These are phyloP conservation scores for Pammene aurita DNA, from an alignment of 2,888 invertebrate species.

Conservation along the genomic window DNA sequence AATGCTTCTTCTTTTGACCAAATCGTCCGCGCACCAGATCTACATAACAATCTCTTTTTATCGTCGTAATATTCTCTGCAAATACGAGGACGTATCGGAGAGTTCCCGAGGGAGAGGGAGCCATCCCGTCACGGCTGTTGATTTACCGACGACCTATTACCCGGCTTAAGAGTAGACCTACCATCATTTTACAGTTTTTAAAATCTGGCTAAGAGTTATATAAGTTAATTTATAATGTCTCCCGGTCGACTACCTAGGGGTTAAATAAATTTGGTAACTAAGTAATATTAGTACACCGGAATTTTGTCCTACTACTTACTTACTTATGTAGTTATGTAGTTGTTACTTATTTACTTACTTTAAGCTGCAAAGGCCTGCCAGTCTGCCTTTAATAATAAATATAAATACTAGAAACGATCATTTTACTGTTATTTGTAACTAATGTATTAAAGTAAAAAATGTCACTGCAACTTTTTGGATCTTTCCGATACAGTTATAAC, in stretches of 20 bases:
- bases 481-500: not conserved
- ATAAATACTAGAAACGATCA: too few species aligned
- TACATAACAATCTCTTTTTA: slow-evolving; percentile 39
- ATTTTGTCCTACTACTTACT: too few species aligned
- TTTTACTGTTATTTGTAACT: not conserved
- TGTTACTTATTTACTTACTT: too few species aligned
- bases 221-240: slow-evolving; percentile 34
- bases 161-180: slow-evolving; percentile 34
- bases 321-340: too few species aligned
- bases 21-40: too few species aligned
- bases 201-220: slow-evolving; percentile 35
- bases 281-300: too few species aligned
- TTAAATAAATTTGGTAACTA: too few species aligned
- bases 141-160: slow-evolving; percentile 38
- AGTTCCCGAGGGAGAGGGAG: slow-evolving; percentile 25
- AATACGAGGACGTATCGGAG: slow-evolving; percentile 33
- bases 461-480: not conserved
- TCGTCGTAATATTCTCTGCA: slow-evolving; percentile 38
- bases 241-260: slow-evolving; percentile 24
- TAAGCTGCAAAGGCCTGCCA: too few species aligned
- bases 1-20: too few species aligned
- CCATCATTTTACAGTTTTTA: slow-evolving; percentile 36
- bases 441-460: not conserved
- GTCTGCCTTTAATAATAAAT: too few species aligned
- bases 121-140: slow-evolving; percentile 39